A percentile compares a stretch with the other conserved stretches of the same genome.
These are phyloP conservation scores for Chlorodrepanis virens DNA, from an alignment of 2,113 vertebrate genomes.

Conservation along the genomic window DNA sequence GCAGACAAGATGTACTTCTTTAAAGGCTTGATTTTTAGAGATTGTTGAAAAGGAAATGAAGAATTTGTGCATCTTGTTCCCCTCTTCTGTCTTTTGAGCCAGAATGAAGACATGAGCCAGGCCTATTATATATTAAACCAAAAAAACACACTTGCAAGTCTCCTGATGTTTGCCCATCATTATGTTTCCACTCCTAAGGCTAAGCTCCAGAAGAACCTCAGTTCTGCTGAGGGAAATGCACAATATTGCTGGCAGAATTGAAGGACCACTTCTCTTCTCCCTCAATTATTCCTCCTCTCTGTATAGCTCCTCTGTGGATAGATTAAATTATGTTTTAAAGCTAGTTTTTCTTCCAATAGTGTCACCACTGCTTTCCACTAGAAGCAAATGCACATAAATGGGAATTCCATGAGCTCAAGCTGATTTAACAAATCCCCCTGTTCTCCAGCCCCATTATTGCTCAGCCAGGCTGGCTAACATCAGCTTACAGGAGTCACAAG, in stretches of 20 bases:
- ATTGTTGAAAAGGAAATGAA: background rate
- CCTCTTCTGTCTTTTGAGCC: background rate
- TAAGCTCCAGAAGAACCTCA: background rate
- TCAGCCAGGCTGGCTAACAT: background rate
- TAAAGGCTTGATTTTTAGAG: background rate
- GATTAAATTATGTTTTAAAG: background rate
- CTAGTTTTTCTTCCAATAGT: background rate
- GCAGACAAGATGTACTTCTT: background rate
- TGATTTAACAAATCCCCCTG: background rate
- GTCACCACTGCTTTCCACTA: background rate
- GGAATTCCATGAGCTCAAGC: background rate
- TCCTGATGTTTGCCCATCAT: background rate
- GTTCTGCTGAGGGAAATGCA: background rate
- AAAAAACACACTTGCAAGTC: background rate
- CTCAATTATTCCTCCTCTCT: background rate
- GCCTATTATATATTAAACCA: background rate
- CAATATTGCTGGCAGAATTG: background rate
- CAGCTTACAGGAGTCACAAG: background rate
- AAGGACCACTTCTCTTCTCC: background rate
- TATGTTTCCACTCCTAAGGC: background rate
- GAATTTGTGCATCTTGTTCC: background rate
- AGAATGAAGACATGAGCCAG: background rate
- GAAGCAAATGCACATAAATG: background rate
- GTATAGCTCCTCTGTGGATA: background rate
- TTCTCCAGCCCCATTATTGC: background rate